phyloP scores from a whole-genome alignment of 2,797 vertebrate species.

The Galagoides demidoff region DNA sequence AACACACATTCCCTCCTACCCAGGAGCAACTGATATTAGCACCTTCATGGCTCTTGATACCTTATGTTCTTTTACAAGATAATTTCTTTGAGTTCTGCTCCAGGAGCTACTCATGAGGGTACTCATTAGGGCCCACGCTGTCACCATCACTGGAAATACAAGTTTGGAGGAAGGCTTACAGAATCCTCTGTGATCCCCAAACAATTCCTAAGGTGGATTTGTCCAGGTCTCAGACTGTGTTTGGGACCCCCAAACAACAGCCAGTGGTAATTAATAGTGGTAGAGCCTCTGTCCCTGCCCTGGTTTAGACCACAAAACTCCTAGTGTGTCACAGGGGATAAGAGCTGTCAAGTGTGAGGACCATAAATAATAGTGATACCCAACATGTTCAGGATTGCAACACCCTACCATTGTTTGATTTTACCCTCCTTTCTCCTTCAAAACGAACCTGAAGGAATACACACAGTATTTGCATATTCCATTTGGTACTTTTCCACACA shows the following conservation, averaged over 20 bases:
- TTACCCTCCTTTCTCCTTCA: slow-evolving; percentile 26
- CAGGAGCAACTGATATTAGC: not conserved
- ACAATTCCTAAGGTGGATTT: not conserved
- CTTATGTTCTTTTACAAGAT: not conserved
- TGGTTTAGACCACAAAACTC: not conserved
- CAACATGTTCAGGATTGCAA: not conserved
- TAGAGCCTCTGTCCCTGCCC: not conserved
- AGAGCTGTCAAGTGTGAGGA: not conserved
- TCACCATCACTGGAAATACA: not conserved
- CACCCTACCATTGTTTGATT: not conserved
- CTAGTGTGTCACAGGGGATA: not conserved
- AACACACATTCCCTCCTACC: not conserved
- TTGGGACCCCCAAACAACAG: not conserved
- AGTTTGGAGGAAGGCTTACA: not conserved
- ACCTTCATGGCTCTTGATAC: not conserved
- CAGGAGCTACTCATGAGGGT: not conserved
- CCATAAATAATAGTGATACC: not conserved
- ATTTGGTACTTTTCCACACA: slow-evolving; percentile 35
- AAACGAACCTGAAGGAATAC: slow-evolving; percentile 7
- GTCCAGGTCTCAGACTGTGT: not conserved
- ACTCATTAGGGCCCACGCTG: not conserved
- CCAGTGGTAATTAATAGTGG: not conserved
- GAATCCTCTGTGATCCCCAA: not conserved
- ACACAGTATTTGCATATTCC: not conserved
- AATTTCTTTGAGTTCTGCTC: not conserved